These are phyloP conservation scores for Gobius niger DNA, from an alignment of 2,113 vertebrate species.

Conservation along the genomic window DNA sequence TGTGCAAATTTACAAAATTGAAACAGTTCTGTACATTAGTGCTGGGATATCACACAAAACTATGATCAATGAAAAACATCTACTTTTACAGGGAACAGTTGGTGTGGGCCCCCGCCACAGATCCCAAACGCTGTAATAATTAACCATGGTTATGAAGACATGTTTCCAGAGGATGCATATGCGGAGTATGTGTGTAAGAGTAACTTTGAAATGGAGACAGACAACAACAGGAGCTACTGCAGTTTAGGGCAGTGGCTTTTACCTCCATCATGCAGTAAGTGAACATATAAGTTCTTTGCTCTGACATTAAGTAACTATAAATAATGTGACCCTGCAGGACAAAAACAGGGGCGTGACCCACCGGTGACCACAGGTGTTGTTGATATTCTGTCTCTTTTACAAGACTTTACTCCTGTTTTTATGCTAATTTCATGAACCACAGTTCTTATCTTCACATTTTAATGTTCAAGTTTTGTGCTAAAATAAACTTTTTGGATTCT, in stretches of 20 bases:
- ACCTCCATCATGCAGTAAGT: slow-evolving; percentile 1
- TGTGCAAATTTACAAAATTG: too few relatives aligned
- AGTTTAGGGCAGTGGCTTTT: not conserved
- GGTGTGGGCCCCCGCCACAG: slow-evolving; percentile 39
- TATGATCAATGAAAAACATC: not conserved
- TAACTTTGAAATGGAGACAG: slow-evolving; percentile 8
- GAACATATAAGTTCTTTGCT: not conserved
- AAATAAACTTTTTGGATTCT: not conserved
- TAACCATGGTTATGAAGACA: not conserved
- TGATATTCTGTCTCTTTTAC: not conserved
- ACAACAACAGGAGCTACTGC: not conserved
- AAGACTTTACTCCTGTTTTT: not conserved
- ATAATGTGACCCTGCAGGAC: not conserved
- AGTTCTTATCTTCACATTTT: not conserved
- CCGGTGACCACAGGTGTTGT: not conserved
- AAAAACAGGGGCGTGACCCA: not conserved
- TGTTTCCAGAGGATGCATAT: not conserved
- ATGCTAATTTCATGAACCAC: too few relatives aligned
- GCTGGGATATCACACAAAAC: too few relatives aligned
- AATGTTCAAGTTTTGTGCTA: not conserved
- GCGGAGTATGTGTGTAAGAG: slow-evolving; percentile 43
- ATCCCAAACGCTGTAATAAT: slow-evolving; percentile 42
- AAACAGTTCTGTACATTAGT: too few relatives aligned
- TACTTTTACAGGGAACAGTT: not conserved
- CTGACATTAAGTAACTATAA: not conserved